These are phyloP conservation scores for Drosophila fungiperda DNA, from an alignment of 2,888 invertebrate genomes.

Conservation along the genomic window DNA sequence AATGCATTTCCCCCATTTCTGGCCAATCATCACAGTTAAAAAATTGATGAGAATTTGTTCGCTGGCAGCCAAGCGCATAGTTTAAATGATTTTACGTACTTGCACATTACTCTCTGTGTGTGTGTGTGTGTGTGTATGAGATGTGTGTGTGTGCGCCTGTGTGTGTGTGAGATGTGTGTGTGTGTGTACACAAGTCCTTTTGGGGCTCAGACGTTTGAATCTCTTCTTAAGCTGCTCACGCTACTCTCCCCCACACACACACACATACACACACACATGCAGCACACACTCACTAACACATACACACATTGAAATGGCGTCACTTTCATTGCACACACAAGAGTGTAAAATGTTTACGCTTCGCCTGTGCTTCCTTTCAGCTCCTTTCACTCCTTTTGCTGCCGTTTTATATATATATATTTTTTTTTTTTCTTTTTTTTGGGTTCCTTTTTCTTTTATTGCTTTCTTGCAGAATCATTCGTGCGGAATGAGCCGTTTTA, in stretches of 20 bases:
- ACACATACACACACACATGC: background rate
- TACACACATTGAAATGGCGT: slow-evolving; percentile 61
- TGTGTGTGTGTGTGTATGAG: background rate
- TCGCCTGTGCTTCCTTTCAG: slow-evolving; percentile 63
- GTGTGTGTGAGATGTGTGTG: background rate
- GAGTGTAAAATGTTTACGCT: slow-evolving; percentile 78
- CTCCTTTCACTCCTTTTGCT: slow-evolving; percentile 21
- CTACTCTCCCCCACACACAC: background rate
- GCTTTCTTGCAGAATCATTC: slow-evolving; percentile 47
- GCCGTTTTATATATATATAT: slow-evolving; percentile 4
- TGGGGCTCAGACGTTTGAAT: slow-evolving; percentile 41
- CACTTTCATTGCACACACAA: slow-evolving; percentile 74
- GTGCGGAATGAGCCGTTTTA: slow-evolving; percentile 73
- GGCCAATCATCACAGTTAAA: slow-evolving; percentile 36
- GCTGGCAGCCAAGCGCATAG: slow-evolving; percentile 32
- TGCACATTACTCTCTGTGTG: background rate
- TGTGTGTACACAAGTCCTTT: slow-evolving; percentile 36
- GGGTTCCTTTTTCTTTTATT: slow-evolving; percentile 5
- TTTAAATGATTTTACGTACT: slow-evolving; percentile 54
- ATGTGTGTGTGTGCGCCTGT: background rate
- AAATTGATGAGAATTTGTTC: slow-evolving; percentile 39
- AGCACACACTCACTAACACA: background rate
- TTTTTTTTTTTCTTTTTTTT: slow-evolving; percentile 7
- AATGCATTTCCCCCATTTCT: slow-evolving; percentile 20
- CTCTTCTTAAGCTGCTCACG: slow-evolving; percentile 32